A percentile compares a stretch with the other conserved stretches of the same genome.
These are phyloP conservation scores for Gopherus flavomarginatus DNA, from an alignment of 2,113 vertebrate genomes.

Conservation along the genomic window DNA sequence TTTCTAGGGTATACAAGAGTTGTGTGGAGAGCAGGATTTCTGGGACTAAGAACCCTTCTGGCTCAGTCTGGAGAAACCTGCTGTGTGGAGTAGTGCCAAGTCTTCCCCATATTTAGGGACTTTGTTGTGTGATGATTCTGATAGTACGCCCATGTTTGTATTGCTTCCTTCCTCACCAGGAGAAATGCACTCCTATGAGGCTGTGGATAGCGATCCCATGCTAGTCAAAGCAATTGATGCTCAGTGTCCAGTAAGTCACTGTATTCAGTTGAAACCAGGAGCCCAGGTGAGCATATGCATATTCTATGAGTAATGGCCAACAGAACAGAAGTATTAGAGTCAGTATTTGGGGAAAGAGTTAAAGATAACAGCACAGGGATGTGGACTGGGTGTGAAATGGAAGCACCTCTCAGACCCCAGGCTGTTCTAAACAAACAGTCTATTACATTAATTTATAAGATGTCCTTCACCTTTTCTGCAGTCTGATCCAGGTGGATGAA, in stretches of 20 bases:
- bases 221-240: conserved; percentile 85
- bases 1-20: background rate
- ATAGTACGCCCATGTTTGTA: background rate
- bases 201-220: conserved; percentile 90
- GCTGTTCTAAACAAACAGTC: background rate
- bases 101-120: background rate
- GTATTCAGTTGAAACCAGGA: conserved; percentile 92
- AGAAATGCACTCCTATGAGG: conserved; percentile 82
- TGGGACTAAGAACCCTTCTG: background rate
- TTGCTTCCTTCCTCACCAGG: conserved; percentile 75
- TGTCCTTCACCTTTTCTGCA: background rate
- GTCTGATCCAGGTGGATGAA: background rate
- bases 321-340: fast-evolving
- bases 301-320: background rate
- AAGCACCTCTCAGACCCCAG: background rate
- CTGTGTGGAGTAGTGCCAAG: background rate
- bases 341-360: background rate
- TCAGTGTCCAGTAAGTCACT: conserved; percentile 88
- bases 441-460: background rate
- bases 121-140: background rate
- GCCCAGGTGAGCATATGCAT: conserved; percentile 84
- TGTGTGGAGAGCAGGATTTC: background rate
- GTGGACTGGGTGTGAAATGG: background rate
- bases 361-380: background rate
- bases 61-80: background rate